These are phyloP conservation scores for Myocastor coypus DNA, from an alignment of 2,113 vertebrate genomes.

Conservation along the genomic window DNA sequence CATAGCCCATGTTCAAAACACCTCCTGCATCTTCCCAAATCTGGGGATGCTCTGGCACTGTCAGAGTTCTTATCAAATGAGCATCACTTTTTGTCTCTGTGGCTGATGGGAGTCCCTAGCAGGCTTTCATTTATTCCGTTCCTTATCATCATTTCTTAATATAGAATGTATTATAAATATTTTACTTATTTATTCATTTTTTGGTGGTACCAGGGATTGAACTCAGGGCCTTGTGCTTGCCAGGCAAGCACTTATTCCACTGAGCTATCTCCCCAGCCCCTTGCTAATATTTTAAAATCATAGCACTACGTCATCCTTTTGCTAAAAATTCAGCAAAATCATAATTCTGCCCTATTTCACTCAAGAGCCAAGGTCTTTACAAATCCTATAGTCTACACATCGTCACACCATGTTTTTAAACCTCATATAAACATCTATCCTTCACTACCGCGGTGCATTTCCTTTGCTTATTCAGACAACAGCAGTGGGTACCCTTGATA, in stretches of 20 bases:
- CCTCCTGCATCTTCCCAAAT: background rate
- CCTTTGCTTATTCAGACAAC: background rate
- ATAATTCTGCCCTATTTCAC: background rate
- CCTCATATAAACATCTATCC: too few relatives aligned
- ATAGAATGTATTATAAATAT: background rate
- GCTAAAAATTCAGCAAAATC: background rate
- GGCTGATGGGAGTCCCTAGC: background rate
- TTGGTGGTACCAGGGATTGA: too few relatives aligned
- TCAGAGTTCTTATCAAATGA: background rate
- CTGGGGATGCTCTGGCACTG: background rate
- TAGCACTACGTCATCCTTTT: background rate
- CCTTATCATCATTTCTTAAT: background rate
- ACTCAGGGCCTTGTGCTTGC: too few relatives aligned
- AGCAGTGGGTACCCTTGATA: background rate
- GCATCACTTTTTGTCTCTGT: background rate
- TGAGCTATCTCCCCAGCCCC: too few relatives aligned
- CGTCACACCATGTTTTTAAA: background rate
- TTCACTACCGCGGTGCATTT: too few relatives aligned
- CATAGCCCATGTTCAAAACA: background rate
- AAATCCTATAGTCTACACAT: background rate
- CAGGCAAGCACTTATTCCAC: too few relatives aligned
- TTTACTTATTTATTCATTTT: too few relatives aligned
- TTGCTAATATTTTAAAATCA: too few relatives aligned
- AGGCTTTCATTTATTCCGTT: background rate
- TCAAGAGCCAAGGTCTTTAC: background rate